Percentiles rank a stretch among this genome's conserved stretches.
These are phyloP conservation scores for Metallyticus violacea DNA, from an alignment of 2,888 invertebrate genomes.

Conservation along the genomic window DNA sequence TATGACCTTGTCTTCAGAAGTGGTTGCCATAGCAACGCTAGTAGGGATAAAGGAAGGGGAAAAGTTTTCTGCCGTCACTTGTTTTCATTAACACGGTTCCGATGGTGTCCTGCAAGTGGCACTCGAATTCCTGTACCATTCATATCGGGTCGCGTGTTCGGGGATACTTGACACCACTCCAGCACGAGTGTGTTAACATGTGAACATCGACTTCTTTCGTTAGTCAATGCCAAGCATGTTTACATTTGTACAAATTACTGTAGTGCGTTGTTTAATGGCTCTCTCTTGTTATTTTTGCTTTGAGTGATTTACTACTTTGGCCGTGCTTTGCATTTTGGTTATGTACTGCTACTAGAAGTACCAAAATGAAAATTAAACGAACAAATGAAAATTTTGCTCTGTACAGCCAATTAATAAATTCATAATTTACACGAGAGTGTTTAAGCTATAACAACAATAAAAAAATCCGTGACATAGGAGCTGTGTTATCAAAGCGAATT, in stretches of 20 bases:
- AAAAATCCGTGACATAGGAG: no score
- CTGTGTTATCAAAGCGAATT: no score
- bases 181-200: background rate
- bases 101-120: background rate
- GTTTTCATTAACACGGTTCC: background rate
- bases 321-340: no score
- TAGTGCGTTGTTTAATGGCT: no score
- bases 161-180: background rate
- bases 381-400: no score
- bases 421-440: no score
- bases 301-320: background rate
- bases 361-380: no score
- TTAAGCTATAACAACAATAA: no score
- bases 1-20: background rate
- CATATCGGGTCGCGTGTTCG: background rate
- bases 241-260: background rate
- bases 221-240: background rate
- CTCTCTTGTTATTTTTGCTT: no score
- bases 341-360: no score
- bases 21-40: background rate
- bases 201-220: background rate
- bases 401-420: no score
- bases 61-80: background rate
- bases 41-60: background rate
- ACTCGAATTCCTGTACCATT: background rate